These are phyloP conservation scores for Drosophila watanabei DNA, from an alignment of 1,140 invertebrate genomes.

Conservation along the genomic window DNA sequence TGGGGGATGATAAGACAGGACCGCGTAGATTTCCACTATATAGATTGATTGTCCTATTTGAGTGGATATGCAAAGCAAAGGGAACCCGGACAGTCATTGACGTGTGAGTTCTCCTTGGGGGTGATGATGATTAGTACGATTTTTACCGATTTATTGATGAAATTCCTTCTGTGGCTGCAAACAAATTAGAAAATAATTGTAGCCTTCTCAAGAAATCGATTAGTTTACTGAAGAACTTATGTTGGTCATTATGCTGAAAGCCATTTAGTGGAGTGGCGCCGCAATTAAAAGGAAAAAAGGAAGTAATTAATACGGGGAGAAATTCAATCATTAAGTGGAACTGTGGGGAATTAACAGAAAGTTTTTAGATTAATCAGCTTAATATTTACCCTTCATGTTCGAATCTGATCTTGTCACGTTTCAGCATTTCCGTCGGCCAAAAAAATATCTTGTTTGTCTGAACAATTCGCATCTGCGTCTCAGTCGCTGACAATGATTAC, in stretches of 20 bases:
- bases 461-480: conserved; percentile 42
- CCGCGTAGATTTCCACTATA: not conserved
- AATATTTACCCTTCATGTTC: conserved; percentile 5
- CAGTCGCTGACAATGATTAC: conserved; percentile 38
- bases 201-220: conserved; percentile 40
- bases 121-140: conserved; percentile 35
- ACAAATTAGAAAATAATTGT: conserved; percentile 81
- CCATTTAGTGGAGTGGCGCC: conserved; percentile 8
- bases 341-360: not conserved
- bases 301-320: conserved; percentile 14
- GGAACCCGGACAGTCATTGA: conserved; percentile 19
- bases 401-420: conserved; percentile 44
- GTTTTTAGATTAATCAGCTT: conserved; percentile 1
- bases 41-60: conserved; percentile 33
- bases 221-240: conserved; percentile 30
- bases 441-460: conserved; percentile 29
- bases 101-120: conserved; percentile 4
- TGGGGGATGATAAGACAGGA: conserved; percentile 34
- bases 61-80: conserved; percentile 11
- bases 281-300: conserved; percentile 33
- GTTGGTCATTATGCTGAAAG: conserved; percentile 51
- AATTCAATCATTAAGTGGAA: not conserved
- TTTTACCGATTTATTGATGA: conserved; percentile 48
- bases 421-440: conserved; percentile 15
- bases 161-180: conserved; percentile 35